Evolutionary conservation across 1,140 invertebrate species (phyloP).

Genomic region (Drosophila quadrilineata): DNA sequence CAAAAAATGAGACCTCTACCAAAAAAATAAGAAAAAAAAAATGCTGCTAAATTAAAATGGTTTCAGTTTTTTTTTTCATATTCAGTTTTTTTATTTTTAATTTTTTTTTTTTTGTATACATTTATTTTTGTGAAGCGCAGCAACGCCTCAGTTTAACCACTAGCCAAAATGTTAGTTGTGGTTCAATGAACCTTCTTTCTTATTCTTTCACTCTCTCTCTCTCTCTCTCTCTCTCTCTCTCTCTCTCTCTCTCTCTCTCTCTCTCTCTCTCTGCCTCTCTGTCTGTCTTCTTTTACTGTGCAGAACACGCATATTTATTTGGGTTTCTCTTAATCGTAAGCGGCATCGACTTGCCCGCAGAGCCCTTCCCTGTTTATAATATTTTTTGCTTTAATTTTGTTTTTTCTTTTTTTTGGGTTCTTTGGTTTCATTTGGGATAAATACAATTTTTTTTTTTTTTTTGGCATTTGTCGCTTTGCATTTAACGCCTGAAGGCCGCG

Average conservation of each 20-base stretch:
- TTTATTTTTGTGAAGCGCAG: conserved; percentile 29
- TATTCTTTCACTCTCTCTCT: too few species aligned
- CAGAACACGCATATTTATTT: conserved; percentile 69
- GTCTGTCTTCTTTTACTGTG: too few species aligned
- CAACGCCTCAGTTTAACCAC: conserved; percentile 41
- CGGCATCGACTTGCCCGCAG: neutral
- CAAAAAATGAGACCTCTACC: conserved; percentile 1
- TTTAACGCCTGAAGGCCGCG: conserved; percentile 69
- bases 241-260: too few species aligned
- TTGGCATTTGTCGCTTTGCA: conserved; percentile 65
- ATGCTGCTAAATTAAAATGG: conserved; percentile 58
- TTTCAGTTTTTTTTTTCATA: conserved; percentile 15
- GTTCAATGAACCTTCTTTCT: conserved; percentile 71
- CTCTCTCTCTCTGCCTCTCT: too few species aligned
- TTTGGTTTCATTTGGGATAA: conserved; percentile 14
- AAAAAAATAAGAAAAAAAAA: conserved; percentile 7
- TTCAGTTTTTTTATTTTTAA: conserved; percentile 10
- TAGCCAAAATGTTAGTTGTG: conserved; percentile 54
- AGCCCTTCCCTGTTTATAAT: too few species aligned
- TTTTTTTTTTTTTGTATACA: neutral
- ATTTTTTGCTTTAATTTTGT: too few species aligned
- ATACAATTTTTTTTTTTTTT: too few species aligned
- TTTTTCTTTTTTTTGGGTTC: too few species aligned
- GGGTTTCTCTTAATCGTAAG: conserved; percentile 62
- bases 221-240: too few species aligned